A percentile compares a stretch with the other conserved stretches of the same genome.
Conservation (phyloP, 2,113 vertebrate genomes). For the Strix aluco region DNA sequence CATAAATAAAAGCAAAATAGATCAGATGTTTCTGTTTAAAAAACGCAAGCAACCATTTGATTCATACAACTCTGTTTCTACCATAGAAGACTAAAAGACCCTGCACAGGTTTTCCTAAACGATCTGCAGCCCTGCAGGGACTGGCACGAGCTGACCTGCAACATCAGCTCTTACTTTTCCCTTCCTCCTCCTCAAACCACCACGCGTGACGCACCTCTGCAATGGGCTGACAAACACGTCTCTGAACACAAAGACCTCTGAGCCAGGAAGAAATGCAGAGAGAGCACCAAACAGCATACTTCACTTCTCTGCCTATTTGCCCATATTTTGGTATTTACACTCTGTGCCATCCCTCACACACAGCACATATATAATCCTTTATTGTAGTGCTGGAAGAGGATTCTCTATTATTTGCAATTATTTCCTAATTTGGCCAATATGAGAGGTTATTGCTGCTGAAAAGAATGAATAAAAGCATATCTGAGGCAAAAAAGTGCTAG, state of each 20-base stretch:
- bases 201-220: accelerated
- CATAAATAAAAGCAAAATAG: background rate
- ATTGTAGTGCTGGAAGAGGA: constrained; percentile 24
- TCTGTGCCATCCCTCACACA: background rate
- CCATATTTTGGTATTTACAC: constrained; percentile 47
- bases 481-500: constrained; percentile 64
- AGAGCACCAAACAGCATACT: background rate
- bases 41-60: background rate
- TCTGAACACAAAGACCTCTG: background rate
- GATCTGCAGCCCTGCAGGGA: background rate
- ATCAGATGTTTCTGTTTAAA: background rate
- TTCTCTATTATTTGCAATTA: constrained; percentile 71
- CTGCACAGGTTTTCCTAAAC: background rate
- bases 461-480: constrained; percentile 71
- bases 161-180: background rate
- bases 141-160: background rate
- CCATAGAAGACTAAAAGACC: background rate
- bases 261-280: background rate
- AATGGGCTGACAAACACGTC: background rate
- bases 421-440: constrained; percentile 71
- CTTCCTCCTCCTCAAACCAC: background rate
- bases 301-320: background rate
- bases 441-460: constrained; percentile 67
- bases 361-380: constrained; percentile 45
- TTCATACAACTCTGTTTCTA: background rate